Percentiles rank a stretch among this genome's conserved stretches.
These are phyloP conservation scores for Drosophila monieri DNA, from an alignment of 2,888 invertebrate genomes.

Conservation along the genomic window DNA sequence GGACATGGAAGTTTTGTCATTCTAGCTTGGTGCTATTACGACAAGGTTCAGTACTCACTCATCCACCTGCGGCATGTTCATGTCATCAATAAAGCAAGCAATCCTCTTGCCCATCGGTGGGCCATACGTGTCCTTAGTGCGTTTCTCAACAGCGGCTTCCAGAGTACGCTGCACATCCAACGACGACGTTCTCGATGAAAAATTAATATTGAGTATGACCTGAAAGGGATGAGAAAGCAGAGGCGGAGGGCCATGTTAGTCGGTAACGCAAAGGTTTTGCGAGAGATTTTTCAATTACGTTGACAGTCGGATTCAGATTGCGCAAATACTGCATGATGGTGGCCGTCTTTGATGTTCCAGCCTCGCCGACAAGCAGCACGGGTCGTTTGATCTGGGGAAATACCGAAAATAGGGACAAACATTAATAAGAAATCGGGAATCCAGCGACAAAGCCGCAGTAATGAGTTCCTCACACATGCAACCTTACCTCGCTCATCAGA, in stretches of 20 bases:
- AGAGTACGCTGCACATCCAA: slow-evolving; percentile 94
- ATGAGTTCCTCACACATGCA: not conserved
- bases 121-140: slow-evolving; percentile 95
- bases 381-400: slow-evolving; percentile 88
- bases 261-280: slow-evolving; percentile 16
- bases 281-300: slow-evolving; percentile 84
- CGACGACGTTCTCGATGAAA: slow-evolving; percentile 95
- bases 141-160: slow-evolving; percentile 94
- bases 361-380: slow-evolving; percentile 93
- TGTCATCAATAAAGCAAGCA: slow-evolving; percentile 95
- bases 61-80: slow-evolving; percentile 95
- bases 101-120: slow-evolving; percentile 95
- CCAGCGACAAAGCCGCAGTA: slow-evolving; percentile 4
- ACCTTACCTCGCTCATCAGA: slow-evolving; percentile 89
- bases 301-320: slow-evolving; percentile 88
- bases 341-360: slow-evolving; percentile 96
- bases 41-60: slow-evolving; percentile 71
- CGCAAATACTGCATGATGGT: slow-evolving; percentile 92
- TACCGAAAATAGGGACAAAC: slow-evolving; percentile 36
- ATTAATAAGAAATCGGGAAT: slow-evolving; percentile 28
- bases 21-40: slow-evolving; percentile 1
- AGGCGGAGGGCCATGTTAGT: slow-evolving; percentile 32
- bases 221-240: slow-evolving; percentile 76
- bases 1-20: not conserved
- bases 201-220: slow-evolving; percentile 93